Conservation (phyloP, 2,113 vertebrate genomes). For the Benthochromis sp. region DNA sequence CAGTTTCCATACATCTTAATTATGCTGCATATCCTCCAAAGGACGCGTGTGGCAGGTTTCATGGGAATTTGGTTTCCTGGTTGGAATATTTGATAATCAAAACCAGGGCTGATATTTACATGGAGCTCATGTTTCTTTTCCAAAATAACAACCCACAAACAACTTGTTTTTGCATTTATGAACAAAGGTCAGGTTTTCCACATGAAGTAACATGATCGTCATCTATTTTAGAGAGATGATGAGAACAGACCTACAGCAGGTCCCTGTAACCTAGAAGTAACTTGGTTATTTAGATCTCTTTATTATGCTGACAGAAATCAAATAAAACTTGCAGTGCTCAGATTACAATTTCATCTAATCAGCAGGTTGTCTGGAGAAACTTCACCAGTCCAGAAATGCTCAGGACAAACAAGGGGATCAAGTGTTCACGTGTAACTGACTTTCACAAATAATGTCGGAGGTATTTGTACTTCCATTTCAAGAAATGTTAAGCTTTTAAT, state of each 20-base stretch:
- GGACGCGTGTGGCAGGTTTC: neutral
- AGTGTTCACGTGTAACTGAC: neutral
- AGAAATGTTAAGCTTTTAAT: neutral
- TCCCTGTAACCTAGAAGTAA: neutral
- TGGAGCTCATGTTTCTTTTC: neutral
- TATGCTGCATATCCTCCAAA: neutral
- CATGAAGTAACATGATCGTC: neutral
- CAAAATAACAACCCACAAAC: neutral
- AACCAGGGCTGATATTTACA: neutral
- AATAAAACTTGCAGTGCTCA: neutral
- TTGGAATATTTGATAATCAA: neutral
- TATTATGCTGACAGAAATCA: neutral
- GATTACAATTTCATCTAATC: neutral
- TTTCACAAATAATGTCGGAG: neutral
- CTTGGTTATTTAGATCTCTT: neutral
- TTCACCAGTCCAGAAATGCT: neutral
- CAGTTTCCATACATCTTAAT: neutral
- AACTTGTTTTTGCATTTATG: neutral
- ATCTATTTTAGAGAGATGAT: neutral
- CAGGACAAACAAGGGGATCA: neutral
- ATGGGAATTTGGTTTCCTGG: neutral
- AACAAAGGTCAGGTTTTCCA: neutral
- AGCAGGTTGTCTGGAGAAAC: neutral
- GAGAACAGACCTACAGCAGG: neutral
- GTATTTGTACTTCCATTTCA: neutral